Evolutionary conservation across 2,888 invertebrate genomes (phyloP), one percentile per base, ranked within the genome.

Genomic region (Diaphora mendica): DNA sequence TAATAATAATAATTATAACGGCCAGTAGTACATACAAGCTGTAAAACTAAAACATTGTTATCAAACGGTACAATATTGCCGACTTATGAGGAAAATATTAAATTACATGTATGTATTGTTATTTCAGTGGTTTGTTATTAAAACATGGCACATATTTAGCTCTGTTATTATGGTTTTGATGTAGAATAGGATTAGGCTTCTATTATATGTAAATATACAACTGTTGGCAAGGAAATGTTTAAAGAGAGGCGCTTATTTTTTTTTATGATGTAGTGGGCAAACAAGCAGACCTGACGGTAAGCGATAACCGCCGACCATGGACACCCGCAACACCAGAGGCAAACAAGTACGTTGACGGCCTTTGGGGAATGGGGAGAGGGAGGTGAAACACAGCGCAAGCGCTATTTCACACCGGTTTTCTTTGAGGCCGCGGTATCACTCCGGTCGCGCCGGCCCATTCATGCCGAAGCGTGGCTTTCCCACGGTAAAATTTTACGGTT

Each of bases 81-180:
- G 59, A 26, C 17, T 51, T 69, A 59, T 39, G 42, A 15, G 30
- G 39, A 70, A 11, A 70, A 44, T 62, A 70, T 44, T 62, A 44
- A 42, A 70, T 59, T n/a, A 68, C 51, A 20, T 39, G n/a, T n/a
- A 55, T 68, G 23, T 62, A 62, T 62, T 70, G 70, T 70, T 70
- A 62, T 62, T 70, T 17, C 23, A 44, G 42, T 62, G 30, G 39
- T 26, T 30, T 70, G 13, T 39, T 55, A 62, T 62, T 70, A 42
- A 69, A 69, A 44, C 62, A 65, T 35, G 4, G 23, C 30, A 30
- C 13, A 39, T 26, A 17, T 65, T 35, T 33, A 64, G 17, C 23
- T 64, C 8, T 9, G 5, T n/a, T 39, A n/a, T 65, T 65, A 15
- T 65, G n/a, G 13, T 64, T 30, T 20, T 64, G 13, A 33, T 33